phyloP scores from a whole-genome alignment of 2,888 invertebrate genomes.

The Mythimna ferrago region DNA sequence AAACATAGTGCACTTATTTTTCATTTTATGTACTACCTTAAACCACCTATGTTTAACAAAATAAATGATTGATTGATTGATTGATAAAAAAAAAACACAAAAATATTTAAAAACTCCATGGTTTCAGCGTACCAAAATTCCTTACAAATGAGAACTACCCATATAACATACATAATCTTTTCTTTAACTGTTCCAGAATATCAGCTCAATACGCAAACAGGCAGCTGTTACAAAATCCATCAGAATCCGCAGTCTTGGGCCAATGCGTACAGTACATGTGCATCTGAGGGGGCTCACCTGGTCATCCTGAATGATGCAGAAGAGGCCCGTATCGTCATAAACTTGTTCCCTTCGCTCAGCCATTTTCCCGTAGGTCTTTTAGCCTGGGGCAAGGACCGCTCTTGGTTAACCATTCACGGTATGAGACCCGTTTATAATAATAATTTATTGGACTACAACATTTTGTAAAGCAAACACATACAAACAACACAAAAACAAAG shows the following conservation, averaged over 20 bases:
- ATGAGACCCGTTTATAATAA: background rate
- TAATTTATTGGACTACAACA: too few relatives aligned
- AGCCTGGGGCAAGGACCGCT: constrained; percentile 26
- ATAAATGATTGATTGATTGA: too few relatives aligned
- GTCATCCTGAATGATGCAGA: constrained; percentile 30
- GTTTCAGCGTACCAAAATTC: too few relatives aligned
- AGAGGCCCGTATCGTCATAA: constrained; percentile 25
- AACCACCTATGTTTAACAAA: too few relatives aligned
- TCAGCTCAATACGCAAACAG: constrained; percentile 24
- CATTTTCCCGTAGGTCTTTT: constrained; percentile 17
- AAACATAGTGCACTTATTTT: too few relatives aligned
- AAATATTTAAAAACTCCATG: too few relatives aligned
- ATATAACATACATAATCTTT: background rate
- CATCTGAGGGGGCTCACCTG: constrained; percentile 35
- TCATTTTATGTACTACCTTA: too few relatives aligned
- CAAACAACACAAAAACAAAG: too few relatives aligned
- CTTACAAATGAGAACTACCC: too few relatives aligned
- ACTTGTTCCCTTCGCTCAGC: constrained; percentile 25
- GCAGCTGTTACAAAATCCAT: constrained; percentile 47
- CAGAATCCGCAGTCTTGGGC: background rate
- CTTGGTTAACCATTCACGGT: background rate
- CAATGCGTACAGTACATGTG: constrained; percentile 27
- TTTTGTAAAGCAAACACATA: too few relatives aligned
- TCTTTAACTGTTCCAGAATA: constrained; percentile 34
- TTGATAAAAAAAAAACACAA: too few relatives aligned